Evolutionary conservation across 92 coral and sea anemone species (phyloP).

Genomic region (Porites rus): DNA sequence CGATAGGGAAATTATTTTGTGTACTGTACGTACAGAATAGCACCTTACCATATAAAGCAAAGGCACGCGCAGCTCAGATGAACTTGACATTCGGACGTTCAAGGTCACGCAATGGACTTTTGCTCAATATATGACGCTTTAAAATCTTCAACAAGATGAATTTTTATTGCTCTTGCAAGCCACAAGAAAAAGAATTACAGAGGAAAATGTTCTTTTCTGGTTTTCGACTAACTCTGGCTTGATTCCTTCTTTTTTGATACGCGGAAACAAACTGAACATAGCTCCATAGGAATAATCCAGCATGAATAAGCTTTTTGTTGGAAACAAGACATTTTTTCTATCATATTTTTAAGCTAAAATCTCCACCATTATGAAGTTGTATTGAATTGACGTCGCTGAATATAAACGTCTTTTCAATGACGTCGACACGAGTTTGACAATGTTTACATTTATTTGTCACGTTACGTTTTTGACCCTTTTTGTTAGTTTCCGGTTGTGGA

Average conservation of each 20-base stretch:
- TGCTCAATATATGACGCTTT: not conserved
- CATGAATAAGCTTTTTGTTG: not conserved
- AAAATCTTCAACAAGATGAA: not conserved
- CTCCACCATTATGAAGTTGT: not conserved
- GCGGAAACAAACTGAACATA: not conserved
- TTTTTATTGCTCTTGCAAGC: not conserved
- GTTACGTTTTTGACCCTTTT: too few relatives aligned
- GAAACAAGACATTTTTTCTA: not conserved
- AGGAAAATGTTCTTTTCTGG: not conserved
- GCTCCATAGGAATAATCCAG: not conserved
- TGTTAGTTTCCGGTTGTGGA: too few relatives aligned
- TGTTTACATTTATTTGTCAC: too few relatives aligned
- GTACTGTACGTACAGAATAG: not conserved
- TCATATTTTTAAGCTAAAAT: not conserved
- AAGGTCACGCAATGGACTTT: constrained; percentile 14
- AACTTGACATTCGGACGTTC: constrained; percentile 16
- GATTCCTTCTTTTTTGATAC: too few relatives aligned
- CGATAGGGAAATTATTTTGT: not conserved
- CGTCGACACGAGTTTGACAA: too few relatives aligned
- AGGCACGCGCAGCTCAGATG: not conserved
- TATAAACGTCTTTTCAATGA: not conserved
- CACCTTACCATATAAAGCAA: not conserved
- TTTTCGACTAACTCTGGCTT: too few relatives aligned
- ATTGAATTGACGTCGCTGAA: not conserved
- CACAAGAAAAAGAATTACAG: not conserved